Base-by-base conservation (phyloP, 2,797 vertebrate genomes). In the Lutjanus campechanus region DNA sequence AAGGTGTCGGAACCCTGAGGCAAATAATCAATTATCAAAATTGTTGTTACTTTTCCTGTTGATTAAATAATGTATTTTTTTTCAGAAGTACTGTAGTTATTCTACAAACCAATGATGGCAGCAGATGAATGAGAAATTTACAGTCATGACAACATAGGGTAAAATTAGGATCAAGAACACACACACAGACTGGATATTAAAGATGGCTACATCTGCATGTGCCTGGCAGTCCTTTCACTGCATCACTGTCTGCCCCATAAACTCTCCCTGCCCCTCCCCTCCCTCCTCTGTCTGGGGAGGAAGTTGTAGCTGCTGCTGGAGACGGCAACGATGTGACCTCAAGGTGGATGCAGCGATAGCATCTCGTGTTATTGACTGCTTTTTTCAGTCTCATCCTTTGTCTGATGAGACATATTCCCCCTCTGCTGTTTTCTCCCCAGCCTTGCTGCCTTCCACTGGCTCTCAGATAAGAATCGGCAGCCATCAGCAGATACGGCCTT, bases 401-500 rank as follows among this genome's bases (percentile, higher is more conserved):
- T 86, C 73, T 83, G 81, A 80, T 62, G 60, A 17, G 76, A 72
- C 76, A 64, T 58, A 46, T 73, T 71, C 80, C 85, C 84, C 78
- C 84, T 77, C 36, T 63, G 50, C 67, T 66, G 65, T 63, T 17
- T 43, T 13, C 59, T 53, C 77, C 56, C 20, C 56, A 29, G 76
- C 63, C 85, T 66, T 50, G 7, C 67, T 71, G 85, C 72, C 70
- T 76, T 73, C 76, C 65, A 79, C 66, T 76, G 66, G 50, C 29
- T 40, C 58, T 76, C 40, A 15, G 92, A 92, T 91, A 89, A 88
- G 47, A 46, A 93, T 93, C 88, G 13, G 60, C 82, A 87, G 84
- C 80, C 89, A 71, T 92, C 90, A 90, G 91, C 92, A 89, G 87
- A 91, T 89, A 74, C 49, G 19, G 77, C 77, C 59, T 81, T 79